Conservation (phyloP, 64 coral and sea anemone species). For the Montipora capricornis region DNA sequence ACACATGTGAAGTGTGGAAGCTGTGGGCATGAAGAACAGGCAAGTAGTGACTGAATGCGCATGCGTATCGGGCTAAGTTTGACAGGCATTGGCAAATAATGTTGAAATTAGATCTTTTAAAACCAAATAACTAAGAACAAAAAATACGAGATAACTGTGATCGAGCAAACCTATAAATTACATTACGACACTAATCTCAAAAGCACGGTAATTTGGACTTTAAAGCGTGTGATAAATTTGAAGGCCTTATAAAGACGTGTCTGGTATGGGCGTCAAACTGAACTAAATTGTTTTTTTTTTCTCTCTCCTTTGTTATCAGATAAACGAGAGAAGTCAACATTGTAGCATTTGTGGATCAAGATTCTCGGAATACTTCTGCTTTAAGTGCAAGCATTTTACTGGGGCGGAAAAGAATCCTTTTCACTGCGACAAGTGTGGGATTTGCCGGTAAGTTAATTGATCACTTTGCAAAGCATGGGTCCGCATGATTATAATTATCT, state of each 20-base stretch:
- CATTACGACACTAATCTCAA: too few species aligned
- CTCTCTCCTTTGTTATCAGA: background rate
- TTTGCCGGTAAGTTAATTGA: slow-evolving; percentile 50
- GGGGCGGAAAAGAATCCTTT: slow-evolving; percentile 71
- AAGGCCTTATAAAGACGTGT: too few species aligned
- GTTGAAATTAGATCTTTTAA: too few species aligned
- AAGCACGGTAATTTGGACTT: too few species aligned
- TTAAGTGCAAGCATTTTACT: slow-evolving; percentile 75
- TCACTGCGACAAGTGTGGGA: slow-evolving; percentile 71
- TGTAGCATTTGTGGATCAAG: slow-evolving; percentile 59
- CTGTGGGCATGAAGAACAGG: slow-evolving; percentile 56
- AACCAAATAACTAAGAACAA: too few species aligned
- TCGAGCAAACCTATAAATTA: too few species aligned
- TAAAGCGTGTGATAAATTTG: too few species aligned
- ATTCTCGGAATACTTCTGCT: slow-evolving; percentile 79
- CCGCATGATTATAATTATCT: background rate
- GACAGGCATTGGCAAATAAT: too few species aligned
- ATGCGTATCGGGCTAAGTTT: background rate
- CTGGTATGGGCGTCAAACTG: background rate
- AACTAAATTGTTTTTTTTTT: background rate
- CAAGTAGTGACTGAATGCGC: background rate
- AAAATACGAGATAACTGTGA: too few species aligned
- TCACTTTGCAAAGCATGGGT: background rate
- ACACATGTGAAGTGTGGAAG: slow-evolving; percentile 43
- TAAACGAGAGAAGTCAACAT: slow-evolving; percentile 40